These are phyloP conservation scores for Brenthis daphne DNA, from an alignment of 2,888 invertebrate species.

Conservation along the genomic window DNA sequence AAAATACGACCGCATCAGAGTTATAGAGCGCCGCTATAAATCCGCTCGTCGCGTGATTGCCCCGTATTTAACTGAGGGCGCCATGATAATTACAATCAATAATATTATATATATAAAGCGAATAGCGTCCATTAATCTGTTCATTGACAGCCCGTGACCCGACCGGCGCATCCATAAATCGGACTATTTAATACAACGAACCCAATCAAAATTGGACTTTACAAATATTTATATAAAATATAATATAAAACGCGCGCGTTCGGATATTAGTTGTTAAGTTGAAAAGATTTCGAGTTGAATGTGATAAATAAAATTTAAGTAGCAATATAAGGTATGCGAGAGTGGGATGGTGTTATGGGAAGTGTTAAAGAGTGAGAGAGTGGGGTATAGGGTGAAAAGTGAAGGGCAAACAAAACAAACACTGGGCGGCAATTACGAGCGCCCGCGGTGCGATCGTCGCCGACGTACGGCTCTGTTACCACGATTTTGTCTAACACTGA, in stretches of 20 bases:
- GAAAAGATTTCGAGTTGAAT: slow-evolving; percentile 52
- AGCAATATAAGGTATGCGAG: slow-evolving; percentile 50
- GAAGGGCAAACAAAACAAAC: slow-evolving; percentile 69
- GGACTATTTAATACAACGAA: slow-evolving; percentile 22
- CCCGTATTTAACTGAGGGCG: slow-evolving; percentile 63
- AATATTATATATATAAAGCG: slow-evolving; percentile 56
- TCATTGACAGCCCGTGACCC: slow-evolving; percentile 41
- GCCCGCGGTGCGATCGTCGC: slow-evolving; percentile 62
- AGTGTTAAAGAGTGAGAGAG: slow-evolving; percentile 28
- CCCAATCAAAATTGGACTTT: slow-evolving; percentile 26
- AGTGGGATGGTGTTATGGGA: slow-evolving; percentile 39
- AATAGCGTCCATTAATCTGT: slow-evolving; percentile 62
- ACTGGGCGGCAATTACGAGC: slow-evolving; percentile 70
- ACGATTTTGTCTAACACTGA: slow-evolving; percentile 45
- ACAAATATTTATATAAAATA: slow-evolving; percentile 21
- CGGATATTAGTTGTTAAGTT: slow-evolving; percentile 42
- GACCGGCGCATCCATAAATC: slow-evolving; percentile 22
- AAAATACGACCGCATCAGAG: slow-evolving; percentile 40
- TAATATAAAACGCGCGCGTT: slow-evolving; percentile 18
- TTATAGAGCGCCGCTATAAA: slow-evolving; percentile 54
- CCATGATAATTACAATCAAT: slow-evolving; percentile 78
- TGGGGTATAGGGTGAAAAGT: slow-evolving; percentile 48
- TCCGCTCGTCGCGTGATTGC: slow-evolving; percentile 63
- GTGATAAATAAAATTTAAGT: slow-evolving; percentile 69
- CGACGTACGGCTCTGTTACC: slow-evolving; percentile 51